Conservation (phyloP, 35 echinoderm and acorn worm species). For the Strongylocentrotus purpuratus region DNA sequence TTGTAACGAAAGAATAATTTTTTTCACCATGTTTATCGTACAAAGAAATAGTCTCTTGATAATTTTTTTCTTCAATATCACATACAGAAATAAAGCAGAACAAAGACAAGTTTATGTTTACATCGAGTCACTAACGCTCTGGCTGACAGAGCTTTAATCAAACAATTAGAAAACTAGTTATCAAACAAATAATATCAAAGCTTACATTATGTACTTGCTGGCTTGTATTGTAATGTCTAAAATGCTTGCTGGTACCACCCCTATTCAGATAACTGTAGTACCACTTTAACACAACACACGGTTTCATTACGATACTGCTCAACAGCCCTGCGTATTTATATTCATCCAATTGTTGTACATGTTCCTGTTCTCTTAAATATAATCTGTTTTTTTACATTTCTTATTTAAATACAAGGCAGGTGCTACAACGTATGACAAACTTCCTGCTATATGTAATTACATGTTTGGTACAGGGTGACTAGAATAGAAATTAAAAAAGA, state of each 20-base stretch:
- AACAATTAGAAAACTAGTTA: background rate
- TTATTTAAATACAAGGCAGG: background rate
- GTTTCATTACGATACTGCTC: background rate
- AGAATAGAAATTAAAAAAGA: background rate
- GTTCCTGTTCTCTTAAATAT: background rate
- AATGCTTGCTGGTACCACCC: background rate
- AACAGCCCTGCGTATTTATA: constrained; percentile 17
- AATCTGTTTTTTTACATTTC: background rate
- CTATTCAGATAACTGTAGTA: background rate
- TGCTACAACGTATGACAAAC: background rate
- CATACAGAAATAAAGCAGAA: background rate
- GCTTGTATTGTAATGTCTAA: background rate
- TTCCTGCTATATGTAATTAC: background rate
- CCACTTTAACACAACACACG: background rate
- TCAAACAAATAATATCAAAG: constrained; percentile 1
- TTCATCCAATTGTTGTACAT: background rate
- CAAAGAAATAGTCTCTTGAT: background rate
- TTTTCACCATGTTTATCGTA: background rate
- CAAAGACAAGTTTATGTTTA: background rate
- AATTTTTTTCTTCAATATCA: background rate
- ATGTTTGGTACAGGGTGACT: background rate
- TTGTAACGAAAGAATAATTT: background rate
- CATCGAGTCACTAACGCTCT: constrained; percentile 1
- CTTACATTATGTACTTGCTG: constrained; percentile 7
- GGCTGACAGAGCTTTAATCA: background rate